Base-by-base conservation (phyloP, 2,888 invertebrate species). In the Drosophila siamana region DNA sequence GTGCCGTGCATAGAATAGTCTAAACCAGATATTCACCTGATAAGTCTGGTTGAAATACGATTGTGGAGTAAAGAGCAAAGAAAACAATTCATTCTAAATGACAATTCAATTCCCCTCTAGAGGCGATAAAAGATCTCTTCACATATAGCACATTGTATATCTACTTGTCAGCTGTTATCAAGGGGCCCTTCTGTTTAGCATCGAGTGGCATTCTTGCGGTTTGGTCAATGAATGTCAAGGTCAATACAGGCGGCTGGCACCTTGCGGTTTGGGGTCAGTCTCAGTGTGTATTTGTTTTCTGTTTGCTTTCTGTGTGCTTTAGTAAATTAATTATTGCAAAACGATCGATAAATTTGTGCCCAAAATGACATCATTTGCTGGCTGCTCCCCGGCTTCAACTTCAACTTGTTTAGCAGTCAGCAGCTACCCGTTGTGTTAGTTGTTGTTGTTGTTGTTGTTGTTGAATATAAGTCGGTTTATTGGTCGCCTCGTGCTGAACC, bases 271-370 rank as follows among this genome's bases (percentile, higher is more conserved):
- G 55, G 59, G 62, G 59, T 56, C 63, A 62, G 59, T 41, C 22
- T 52, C 44, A 11, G 1, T 40, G 36, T 24, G 16, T 24, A 11
- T 52, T 41, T 38, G 4, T 28, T 6, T 38, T 26, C 13, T 30
- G 11, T 52, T 22, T 13, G 28, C 13, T 50, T 6, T 33, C 24
- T 54, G 50, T 43, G 16, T 57, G 41, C n/a, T 64, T 71, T 83
- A 65, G 63, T 64, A 73, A 80, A 86, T 88, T 78, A 86, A 78
- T 85, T 86, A 88, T 86, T 78, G 79, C 73, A 74, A 68, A 64
- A 59, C 61, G 80, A 85, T 85, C 85, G 71, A 85, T 85, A 84
- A 68, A 68, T 54, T 47, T 60, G 47, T 48, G 57, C 46, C 69
- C 55, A 28, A 83, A 88, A 86, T 85, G 84, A 85, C 84, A 85